These are phyloP conservation scores for Hypothenemus hampei DNA, from an alignment of 1,140 invertebrate species.

Conservation along the genomic window DNA sequence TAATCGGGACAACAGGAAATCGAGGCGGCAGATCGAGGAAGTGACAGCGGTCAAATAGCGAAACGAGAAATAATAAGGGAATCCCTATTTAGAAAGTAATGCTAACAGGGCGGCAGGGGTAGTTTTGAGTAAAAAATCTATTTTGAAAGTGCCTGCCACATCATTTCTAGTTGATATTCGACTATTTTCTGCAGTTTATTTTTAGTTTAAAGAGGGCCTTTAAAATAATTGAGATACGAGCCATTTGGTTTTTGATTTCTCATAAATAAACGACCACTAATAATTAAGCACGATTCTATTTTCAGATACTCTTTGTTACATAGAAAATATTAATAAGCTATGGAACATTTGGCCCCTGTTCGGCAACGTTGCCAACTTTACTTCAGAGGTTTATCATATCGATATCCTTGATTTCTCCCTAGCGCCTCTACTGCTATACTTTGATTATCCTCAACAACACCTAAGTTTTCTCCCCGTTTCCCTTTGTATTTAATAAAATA, in stretches of 20 bases:
- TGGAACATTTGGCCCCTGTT: not conserved
- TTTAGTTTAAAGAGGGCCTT: too few relatives aligned
- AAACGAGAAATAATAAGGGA: slow-evolving; percentile 6
- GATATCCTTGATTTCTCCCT: slow-evolving; percentile 7
- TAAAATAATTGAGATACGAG: slow-evolving; percentile 23
- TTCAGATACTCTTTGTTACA: not conserved
- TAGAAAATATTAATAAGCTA: not conserved
- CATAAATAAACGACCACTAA: slow-evolving; percentile 15
- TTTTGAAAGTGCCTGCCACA: not conserved
- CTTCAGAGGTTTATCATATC: slow-evolving; percentile 10
- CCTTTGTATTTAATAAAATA: slow-evolving; percentile 86
- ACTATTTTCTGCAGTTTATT: slow-evolving; percentile 23
- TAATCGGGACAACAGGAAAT: not conserved
- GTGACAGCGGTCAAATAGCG: too few relatives aligned
- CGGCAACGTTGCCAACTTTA: too few relatives aligned
- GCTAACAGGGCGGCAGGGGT: not conserved
- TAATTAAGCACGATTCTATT: slow-evolving; percentile 3
- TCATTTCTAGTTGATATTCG: not conserved
- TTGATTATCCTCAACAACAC: slow-evolving; percentile 46
- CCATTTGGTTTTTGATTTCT: slow-evolving; percentile 27
- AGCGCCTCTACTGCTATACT: slow-evolving; percentile 33
- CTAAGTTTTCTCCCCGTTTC: too few relatives aligned
- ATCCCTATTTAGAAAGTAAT: slow-evolving; percentile 7
- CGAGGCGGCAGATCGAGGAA: not conserved
- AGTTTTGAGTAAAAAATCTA: not conserved